Evolutionary conservation across 30 jellyfish, hydroid and myxozoan genomes (phyloP).

Genomic region (Catostylus mosaicus): DNA sequence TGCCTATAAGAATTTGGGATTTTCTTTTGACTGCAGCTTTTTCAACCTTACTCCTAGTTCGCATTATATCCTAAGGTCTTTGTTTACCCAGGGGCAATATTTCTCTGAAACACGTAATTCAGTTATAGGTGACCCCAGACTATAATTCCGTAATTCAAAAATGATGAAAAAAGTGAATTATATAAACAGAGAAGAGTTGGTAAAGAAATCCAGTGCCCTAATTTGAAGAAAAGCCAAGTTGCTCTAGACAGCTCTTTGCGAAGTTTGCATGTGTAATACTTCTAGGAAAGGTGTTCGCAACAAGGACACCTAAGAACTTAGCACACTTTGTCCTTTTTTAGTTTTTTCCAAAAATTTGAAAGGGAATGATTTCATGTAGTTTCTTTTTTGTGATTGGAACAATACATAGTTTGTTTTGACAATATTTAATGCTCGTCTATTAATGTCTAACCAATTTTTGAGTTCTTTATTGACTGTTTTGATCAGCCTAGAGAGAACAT

Average conservation of each 20-base stretch:
- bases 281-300: conserved; percentile 61
- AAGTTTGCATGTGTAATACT: conserved; percentile 4
- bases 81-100: no score
- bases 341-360: conserved; percentile 13
- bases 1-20: no score
- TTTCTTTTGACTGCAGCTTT: no score
- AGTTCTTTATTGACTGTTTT: conserved; percentile 47
- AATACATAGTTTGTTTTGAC: conserved; percentile 23
- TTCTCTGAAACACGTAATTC: no score
- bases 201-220: conserved; percentile 50
- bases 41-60: no score
- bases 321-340: conserved; percentile 20
- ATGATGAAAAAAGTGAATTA: conserved; percentile 36
- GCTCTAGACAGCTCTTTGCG: conserved; percentile 48
- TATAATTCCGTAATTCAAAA: conserved; percentile 40
- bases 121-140: background rate
- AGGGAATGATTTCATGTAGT: background rate
- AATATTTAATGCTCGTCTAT: conserved; percentile 16
- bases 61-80: no score
- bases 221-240: conserved; percentile 34
- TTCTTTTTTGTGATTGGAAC: conserved; percentile 18
- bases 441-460: conserved; percentile 22
- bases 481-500: conserved; percentile 14
- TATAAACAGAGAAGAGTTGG: conserved; percentile 41
- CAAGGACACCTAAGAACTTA: conserved; percentile 68